Evolutionary conservation across 2,888 invertebrate genomes (phyloP).

Genomic region (Hecatera dysodea): DNA sequence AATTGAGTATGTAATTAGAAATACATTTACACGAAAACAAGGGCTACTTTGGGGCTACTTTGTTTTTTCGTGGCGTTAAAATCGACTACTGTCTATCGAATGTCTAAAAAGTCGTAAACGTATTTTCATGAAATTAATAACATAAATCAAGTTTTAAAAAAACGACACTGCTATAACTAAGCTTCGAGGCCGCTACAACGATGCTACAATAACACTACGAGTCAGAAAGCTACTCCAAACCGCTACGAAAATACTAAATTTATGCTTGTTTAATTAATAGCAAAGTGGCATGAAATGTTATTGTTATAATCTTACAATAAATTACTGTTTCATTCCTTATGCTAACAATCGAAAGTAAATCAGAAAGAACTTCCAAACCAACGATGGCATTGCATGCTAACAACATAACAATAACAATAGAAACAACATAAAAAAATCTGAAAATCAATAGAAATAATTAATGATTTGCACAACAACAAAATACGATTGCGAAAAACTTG

Average conservation of each 20-base stretch:
- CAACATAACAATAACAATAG: conserved; percentile 23
- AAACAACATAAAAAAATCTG: conserved; percentile 57
- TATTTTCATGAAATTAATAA: no score
- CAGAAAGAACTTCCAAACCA: conserved; percentile 27
- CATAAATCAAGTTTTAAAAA: background rate
- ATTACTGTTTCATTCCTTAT: conserved; percentile 21
- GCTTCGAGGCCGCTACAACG: background rate
- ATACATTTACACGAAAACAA: no score
- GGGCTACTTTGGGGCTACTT: no score
- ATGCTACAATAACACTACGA: no score
- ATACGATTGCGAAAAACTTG: conserved; percentile 74
- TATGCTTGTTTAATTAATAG: conserved; percentile 17
- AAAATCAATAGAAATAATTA: conserved; percentile 66
- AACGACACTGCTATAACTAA: background rate
- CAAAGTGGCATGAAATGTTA: conserved; percentile 23
- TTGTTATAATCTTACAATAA: conserved; percentile 32
- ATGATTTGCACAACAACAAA: conserved; percentile 73
- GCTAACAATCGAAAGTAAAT: conserved; percentile 33
- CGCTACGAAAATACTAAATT: no score
- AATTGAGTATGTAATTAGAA: background rate
- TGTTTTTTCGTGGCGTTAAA: no score
- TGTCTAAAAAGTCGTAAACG: background rate
- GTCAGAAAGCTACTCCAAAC: no score
- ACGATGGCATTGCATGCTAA: conserved; percentile 19
- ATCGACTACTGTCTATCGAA: background rate